A percentile compares a stretch with the other conserved stretches of the same genome.
phyloP scores from a whole-genome alignment of 2,797 vertebrate genomes.

The Betta splendens region DNA sequence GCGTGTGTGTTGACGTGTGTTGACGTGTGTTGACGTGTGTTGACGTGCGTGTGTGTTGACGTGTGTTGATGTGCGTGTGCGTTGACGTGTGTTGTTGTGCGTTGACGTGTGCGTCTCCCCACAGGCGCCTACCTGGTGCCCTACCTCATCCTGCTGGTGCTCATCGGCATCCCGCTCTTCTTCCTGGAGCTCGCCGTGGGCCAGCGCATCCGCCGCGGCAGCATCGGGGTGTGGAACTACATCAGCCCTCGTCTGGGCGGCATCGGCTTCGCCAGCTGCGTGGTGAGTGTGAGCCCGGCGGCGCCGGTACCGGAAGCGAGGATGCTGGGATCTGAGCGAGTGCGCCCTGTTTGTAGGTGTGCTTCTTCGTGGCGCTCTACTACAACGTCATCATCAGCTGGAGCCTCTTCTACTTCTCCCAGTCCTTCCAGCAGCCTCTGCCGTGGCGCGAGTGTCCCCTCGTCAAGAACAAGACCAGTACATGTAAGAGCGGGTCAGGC shows the following conservation, averaged over 20 bases:
- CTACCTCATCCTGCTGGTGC: constrained; percentile 90
- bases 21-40: no score
- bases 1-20: no score
- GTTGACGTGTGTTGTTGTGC: no score
- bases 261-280: constrained; percentile 95
- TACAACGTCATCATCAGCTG: constrained; percentile 99
- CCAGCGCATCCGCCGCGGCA: constrained; percentile 94
- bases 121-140: constrained; percentile 97
- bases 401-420: constrained; percentile 98
- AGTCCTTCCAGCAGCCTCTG: constrained; percentile 96
- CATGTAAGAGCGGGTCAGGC: constrained; percentile 85
- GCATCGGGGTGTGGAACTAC: constrained; percentile 99
- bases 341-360: constrained; percentile 85
- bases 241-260: constrained; percentile 96
- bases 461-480: constrained; percentile 88
- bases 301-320: no score
- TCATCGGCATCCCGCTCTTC: constrained; percentile 97
- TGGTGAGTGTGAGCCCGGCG: constrained; percentile 85
- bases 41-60: background rate
- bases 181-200: constrained; percentile 97
- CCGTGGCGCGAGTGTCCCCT: constrained; percentile 96
- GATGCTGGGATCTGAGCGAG: no score
- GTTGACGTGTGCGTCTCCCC: no score
- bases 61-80: background rate
- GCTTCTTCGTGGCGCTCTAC: constrained; percentile 96